Evolutionary conservation across 2,113 vertebrate species (phyloP).

Genomic region (Empidonax alnorum): DNA sequence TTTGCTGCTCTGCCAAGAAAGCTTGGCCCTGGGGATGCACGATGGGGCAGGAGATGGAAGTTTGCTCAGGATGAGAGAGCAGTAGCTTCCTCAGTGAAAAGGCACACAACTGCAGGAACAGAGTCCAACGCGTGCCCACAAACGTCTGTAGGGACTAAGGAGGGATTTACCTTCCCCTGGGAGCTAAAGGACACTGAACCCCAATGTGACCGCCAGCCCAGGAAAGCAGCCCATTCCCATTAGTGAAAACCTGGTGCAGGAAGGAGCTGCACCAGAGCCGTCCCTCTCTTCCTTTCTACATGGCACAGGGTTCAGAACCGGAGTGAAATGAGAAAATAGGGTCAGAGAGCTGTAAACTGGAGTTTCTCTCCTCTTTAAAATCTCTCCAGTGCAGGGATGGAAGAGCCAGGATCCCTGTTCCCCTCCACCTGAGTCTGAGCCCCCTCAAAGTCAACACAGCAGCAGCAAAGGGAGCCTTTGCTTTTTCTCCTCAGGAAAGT

Average conservation of each 20-base stretch:
- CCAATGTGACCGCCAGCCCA: rapidly evolving
- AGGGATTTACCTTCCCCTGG: background rate
- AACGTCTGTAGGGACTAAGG: rapidly evolving
- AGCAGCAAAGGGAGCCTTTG: background rate
- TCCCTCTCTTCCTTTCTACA: background rate
- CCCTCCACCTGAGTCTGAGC: background rate
- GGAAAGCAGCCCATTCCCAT: background rate
- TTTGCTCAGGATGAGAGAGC: background rate
- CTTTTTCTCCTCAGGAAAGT: background rate
- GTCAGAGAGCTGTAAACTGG: background rate
- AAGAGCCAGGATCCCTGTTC: background rate
- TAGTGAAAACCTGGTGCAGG: background rate
- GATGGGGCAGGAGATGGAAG: background rate
- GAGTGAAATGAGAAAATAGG: background rate
- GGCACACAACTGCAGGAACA: background rate
- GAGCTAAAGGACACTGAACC: background rate
- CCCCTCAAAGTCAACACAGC: too few species aligned
- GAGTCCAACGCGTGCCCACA: rapidly evolving
- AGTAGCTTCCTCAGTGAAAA: background rate
- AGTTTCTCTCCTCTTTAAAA: background rate
- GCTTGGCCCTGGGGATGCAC: background rate
- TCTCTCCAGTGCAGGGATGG: background rate
- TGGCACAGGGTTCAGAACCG: rapidly evolving
- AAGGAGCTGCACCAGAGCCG: rapidly evolving
- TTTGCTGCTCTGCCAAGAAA: background rate